A percentile compares a stretch with the other conserved stretches of the same genome.
Evolutionary conservation across 2,888 invertebrate species (phyloP).

Genomic region (Elmis aenea): DNA sequence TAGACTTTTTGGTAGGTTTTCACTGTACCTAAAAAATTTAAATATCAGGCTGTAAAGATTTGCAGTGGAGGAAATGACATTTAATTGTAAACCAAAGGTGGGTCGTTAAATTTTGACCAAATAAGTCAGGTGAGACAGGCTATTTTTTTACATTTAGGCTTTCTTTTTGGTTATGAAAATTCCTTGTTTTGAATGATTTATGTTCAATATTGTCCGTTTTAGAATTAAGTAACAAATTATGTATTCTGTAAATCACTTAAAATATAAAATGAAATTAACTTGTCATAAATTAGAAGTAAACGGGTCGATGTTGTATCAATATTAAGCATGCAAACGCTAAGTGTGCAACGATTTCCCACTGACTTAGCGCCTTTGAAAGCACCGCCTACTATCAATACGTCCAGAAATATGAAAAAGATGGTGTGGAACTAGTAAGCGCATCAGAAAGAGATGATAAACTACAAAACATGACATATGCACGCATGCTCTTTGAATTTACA

Average conservation of each 20-base stretch:
- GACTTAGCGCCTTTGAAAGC: constrained; percentile 45
- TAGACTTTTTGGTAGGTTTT: no score
- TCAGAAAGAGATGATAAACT: constrained; percentile 28
- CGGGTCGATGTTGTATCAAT: constrained; percentile 40
- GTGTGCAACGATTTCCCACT: constrained; percentile 39
- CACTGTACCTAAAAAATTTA: no score
- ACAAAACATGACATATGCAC: constrained; percentile 35
- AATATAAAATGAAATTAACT: constrained; percentile 18
- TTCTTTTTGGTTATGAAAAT: no score
- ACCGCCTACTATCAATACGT: constrained; percentile 42
- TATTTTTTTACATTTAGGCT: no score
- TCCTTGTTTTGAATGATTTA: no score
- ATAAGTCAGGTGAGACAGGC: no score
- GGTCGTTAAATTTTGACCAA: no score
- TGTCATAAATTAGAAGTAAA: constrained; percentile 22
- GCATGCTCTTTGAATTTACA: constrained; percentile 39
- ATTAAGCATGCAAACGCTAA: constrained; percentile 34
- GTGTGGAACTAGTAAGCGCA: constrained; percentile 14
- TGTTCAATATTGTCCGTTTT: no score
- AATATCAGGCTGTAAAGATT: no score
- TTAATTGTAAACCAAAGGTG: no score
- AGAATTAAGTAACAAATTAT: no score
- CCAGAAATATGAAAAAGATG: constrained; percentile 23
- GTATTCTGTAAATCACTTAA: constrained; percentile 14
- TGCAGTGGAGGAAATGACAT: no score